Base-by-base conservation (phyloP, 2,888 invertebrate genomes). In the Chrysotoxum bicinctum region DNA sequence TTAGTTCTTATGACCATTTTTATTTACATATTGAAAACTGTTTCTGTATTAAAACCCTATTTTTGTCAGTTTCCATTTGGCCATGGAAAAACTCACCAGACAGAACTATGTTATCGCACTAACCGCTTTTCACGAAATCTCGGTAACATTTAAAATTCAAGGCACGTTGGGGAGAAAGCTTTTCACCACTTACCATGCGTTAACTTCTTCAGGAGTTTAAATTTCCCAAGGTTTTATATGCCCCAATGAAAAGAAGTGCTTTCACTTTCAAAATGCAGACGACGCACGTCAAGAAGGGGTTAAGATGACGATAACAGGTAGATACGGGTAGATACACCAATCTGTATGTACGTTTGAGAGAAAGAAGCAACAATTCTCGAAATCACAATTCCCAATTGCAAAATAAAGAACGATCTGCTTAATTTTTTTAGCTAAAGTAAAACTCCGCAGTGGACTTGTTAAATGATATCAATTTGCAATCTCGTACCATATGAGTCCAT, bases 231-330 rank as follows among this genome's bases (percentile, higher is more conserved):
- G 9, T 26, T 60, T 37, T 16, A 16, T 37, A 4, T n/a, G 37
- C 43, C 12, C 26, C 19, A 19, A 14, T 8, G 16, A 64, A 60
- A 64, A 45, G 35, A 45, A 64, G 19, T 30, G 19, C 45, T 64
- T 64, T 64, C 64, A 64, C 64, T 64, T 64, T 64, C 45, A 19
- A 45, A 45, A 64, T 64, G 30, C 16, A 45, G 43, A 45, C 43
- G 43, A n/a, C n/a, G n/a, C n/a, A n/a, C n/a, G 26, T 14, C 43
- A 43, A 45, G 19, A 32, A 30, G 19, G 62, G 62, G 40, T 43
- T 26, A 14, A 37, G 37, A 62, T 10, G 43, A 43, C 1, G 40
- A 43, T n/a, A 10, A n/a, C 0, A 37, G 7, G 12, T 0, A 37
- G 7, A 19, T 23, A 16, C 16, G 35, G 12, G 21, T 21, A 58